Conservation (phyloP, 2,888 invertebrate species). For the Limnephilus auricula region DNA sequence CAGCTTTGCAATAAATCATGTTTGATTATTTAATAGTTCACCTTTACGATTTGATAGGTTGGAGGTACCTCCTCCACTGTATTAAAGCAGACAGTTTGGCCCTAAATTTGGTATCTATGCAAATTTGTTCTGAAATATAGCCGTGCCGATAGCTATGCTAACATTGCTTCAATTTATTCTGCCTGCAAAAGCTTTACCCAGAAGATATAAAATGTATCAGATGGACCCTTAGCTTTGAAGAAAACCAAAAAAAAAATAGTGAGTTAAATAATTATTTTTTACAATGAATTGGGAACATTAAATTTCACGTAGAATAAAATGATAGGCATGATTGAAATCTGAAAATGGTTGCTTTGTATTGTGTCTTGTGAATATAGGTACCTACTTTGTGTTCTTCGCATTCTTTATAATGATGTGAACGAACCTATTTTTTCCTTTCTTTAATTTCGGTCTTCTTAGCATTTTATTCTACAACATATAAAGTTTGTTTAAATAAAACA, state of each 20-base stretch:
- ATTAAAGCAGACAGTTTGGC: constrained; percentile 23
- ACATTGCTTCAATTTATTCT: constrained; percentile 41
- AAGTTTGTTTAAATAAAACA: no score
- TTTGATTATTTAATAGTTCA: not conserved
- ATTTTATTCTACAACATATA: no score
- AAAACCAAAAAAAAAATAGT: not conserved
- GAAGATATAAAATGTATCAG: not conserved
- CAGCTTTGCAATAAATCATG: not conserved
- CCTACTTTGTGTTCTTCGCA: no score
- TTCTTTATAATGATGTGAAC: no score
- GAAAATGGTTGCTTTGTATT: no score
- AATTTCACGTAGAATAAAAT: no score
- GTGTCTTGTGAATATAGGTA: no score
- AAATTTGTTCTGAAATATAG: constrained; percentile 56
- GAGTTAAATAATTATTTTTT: no score
- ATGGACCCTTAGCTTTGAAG: not conserved
- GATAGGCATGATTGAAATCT: no score
- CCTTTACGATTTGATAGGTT: not conserved
- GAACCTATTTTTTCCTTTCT: no score
- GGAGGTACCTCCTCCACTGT: not conserved
- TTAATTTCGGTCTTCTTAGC: no score
- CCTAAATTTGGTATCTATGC: constrained; percentile 56
- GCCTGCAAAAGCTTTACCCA: not conserved
- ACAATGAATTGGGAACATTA: no score
- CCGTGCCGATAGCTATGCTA: constrained; percentile 50